Evolutionary conservation across 2,888 invertebrate genomes (phyloP), one percentile per base, ranked within the genome.

Genomic region (Argyresthia goedartella): DNA sequence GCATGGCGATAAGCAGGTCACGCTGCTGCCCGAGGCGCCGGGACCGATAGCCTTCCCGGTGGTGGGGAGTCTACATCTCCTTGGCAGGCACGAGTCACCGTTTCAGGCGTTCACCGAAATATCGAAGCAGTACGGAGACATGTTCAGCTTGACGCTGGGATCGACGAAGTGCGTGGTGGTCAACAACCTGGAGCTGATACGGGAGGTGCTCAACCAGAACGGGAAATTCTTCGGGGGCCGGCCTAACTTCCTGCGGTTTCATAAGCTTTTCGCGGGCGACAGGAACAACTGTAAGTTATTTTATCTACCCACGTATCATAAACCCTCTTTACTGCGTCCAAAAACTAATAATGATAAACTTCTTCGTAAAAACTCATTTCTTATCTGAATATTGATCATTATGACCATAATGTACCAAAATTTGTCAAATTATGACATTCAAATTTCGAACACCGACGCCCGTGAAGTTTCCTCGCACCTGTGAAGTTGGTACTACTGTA

Each of bases 191-290:
- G 88, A 89, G 13, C 74, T 92, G 36, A 92, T 94, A 58, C 88
- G 91, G 55, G 93, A 93, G 67, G 93, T 94, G 49, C 81, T 94
- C 25, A 93, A 94, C 67, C 90, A 92, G 55, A 94, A 93, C 65
- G 95, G 95, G 4, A 91, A 91, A 57, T 91, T 92, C 63, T 95
- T 96, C 73, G 94, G 94, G 1, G 94, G 95, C 10, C 87, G 96
- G 9, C 95, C 95, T 0, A 91, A 95, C 69, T 95, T 95, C 72
- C 71, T 92, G 59, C 84, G 96, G 14, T 95, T 94, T 71, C 92
- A 95, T 66, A 89, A 91, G 59, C 90, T 95, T 8, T 95, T 96
- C 72, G 94, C 93, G 34, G 95, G 94, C 36, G 92, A 95, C 76
- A 87, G 95, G 52, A 94, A 94, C 76, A 95, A 95, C 71, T 95